Percentiles rank a stretch among this genome's conserved stretches.
Conservation (phyloP, 2,888 invertebrate species). For the Nesidiocoris tenuis region DNA sequence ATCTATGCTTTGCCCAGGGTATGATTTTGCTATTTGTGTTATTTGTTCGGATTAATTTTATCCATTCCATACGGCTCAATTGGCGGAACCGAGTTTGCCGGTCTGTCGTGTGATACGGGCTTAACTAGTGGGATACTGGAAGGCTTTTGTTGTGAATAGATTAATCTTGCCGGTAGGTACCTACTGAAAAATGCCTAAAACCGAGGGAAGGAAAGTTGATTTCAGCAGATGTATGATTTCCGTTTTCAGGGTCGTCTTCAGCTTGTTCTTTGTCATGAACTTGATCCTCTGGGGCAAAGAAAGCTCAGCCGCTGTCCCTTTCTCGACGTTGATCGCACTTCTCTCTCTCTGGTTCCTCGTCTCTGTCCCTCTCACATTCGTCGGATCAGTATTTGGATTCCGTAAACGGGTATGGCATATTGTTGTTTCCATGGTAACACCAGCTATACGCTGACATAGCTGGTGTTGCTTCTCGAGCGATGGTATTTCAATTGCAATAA, state of each 20-base stretch:
- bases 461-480: too few species aligned
- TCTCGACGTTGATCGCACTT: constrained; percentile 90
- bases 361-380: constrained; percentile 96
- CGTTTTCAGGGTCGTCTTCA: constrained; percentile 76
- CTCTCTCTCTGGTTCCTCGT: constrained; percentile 96
- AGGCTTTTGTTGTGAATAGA: too few species aligned
- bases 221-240: too few species aligned
- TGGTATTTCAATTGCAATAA: too few species aligned
- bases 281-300: constrained; percentile 93
- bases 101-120: too few species aligned
- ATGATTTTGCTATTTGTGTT: constrained; percentile 47
- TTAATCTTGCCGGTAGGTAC: too few species aligned
- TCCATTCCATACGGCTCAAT: too few species aligned
- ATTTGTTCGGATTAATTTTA: constrained; percentile 21
- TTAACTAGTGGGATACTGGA: too few species aligned
- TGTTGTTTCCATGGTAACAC: not conserved
- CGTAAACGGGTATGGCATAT: constrained; percentile 77
- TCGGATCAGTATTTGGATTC: constrained; percentile 98
- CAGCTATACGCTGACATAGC: too few species aligned
- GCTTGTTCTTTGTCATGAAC: constrained; percentile 96
- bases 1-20: constrained; percentile 96
- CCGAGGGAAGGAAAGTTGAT: too few species aligned
- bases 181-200: too few species aligned
- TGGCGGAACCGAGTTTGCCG: too few species aligned
- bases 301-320: constrained; percentile 95